Conservation (phyloP, 2,797 vertebrate species). For the Typhlichthys subterraneus region DNA sequence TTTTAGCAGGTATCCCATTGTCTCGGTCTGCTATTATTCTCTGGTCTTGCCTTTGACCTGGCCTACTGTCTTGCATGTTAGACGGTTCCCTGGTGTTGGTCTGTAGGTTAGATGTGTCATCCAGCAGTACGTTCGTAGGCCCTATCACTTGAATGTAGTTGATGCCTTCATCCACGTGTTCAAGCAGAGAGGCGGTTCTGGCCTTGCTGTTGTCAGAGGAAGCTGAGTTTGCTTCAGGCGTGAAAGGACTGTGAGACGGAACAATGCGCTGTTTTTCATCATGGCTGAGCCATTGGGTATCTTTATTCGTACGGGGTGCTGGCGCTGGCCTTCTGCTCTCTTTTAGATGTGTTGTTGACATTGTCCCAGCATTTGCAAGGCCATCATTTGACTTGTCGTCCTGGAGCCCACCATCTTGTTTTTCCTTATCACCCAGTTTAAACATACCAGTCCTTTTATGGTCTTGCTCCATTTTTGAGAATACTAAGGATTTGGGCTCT, state of each 20-base stretch:
- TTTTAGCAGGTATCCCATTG: not conserved
- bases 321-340: conserved; percentile 22
- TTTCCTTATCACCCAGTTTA: conserved; percentile 70
- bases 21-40: conserved; percentile 14
- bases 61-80: conserved; percentile 11
- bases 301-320: conserved; percentile 16
- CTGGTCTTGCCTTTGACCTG: conserved; percentile 20
- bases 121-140: conserved; percentile 4
- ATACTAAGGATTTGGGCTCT: conserved; percentile 60
- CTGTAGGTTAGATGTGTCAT: conserved; percentile 16
- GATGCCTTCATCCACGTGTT: conserved; percentile 12
- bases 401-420: conserved; percentile 35
- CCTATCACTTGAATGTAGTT: conserved; percentile 6
- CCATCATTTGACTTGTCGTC: conserved; percentile 34
- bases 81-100: not conserved
- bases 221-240: conserved; percentile 21
- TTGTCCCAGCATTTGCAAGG: conserved; percentile 10
- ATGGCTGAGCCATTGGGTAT: conserved; percentile 20
- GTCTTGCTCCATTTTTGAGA: conserved; percentile 70
- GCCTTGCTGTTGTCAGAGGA: conserved; percentile 11
- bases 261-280: conserved; percentile 3
- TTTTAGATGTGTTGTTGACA: conserved; percentile 14
- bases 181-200: conserved; percentile 20
- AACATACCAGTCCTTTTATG: conserved; percentile 75
- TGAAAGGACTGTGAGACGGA: conserved; percentile 16